A percentile compares a stretch with the other conserved stretches of the same genome.
phyloP scores from a whole-genome alignment of 92 coral and sea anemone genomes.

The Zoanthus solanderi region DNA sequence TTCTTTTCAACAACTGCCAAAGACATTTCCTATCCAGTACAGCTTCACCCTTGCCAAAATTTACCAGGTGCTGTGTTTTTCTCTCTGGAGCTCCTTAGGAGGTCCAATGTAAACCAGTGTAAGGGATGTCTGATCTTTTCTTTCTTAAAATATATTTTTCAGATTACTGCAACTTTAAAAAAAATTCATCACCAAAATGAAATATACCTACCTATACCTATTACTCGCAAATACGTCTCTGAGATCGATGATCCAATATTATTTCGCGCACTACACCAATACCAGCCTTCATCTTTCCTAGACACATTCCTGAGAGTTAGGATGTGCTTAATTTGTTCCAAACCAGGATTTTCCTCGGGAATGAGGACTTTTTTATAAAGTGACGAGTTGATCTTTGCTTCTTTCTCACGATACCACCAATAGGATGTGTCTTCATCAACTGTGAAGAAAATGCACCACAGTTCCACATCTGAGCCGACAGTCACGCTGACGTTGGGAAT shows the following conservation, averaged over 20 bases:
- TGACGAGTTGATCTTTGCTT: not conserved
- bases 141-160: too few species aligned
- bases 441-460: conserved; percentile 17
- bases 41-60: too few species aligned
- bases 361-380: not conserved
- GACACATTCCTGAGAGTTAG: conserved; percentile 15
- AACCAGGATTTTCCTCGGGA: not conserved
- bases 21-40: too few species aligned
- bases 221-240: not conserved
- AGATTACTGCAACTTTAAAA: too few species aligned
- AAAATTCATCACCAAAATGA: too few species aligned
- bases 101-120: too few species aligned
- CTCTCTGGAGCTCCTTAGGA: too few species aligned
- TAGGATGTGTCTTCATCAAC: conserved; percentile 17
- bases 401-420: not conserved
- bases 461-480: not conserved
- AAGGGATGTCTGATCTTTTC: too few species aligned
- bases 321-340: not conserved
- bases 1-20: too few species aligned
- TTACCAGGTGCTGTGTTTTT: too few species aligned
- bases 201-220: not conserved
- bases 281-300: not conserved
- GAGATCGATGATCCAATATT: not conserved
- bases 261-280: not conserved
- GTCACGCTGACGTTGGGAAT: not conserved